These are phyloP conservation scores for Anthopleura xanthogrammica DNA, from an alignment of 92 coral and sea anemone genomes.

Conservation along the genomic window DNA sequence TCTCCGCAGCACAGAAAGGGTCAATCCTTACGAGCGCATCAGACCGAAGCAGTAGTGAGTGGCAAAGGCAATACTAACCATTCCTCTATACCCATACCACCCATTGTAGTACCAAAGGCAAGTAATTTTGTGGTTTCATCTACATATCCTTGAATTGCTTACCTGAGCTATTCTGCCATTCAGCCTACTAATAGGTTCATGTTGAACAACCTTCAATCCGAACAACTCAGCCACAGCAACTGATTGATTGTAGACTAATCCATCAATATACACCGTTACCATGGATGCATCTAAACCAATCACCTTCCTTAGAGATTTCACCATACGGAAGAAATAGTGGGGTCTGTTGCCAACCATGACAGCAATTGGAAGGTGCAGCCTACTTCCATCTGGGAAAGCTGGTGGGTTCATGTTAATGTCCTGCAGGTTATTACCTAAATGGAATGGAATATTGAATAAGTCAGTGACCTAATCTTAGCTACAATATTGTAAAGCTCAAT, in stretches of 20 bases:
- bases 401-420: conserved; percentile 59
- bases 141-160: background rate
- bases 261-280: conserved; percentile 81
- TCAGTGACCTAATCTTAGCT: too few species aligned
- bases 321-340: conserved; percentile 72
- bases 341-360: conserved; percentile 81
- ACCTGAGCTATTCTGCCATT: conserved; percentile 82
- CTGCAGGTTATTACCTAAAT: conserved; percentile 44
- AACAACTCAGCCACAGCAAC: conserved; percentile 62
- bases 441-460: background rate
- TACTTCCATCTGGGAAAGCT: conserved; percentile 55
- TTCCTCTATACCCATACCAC: too few species aligned
- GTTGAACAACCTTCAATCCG: conserved; percentile 59
- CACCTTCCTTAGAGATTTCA: conserved; percentile 61
- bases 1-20: too few species aligned
- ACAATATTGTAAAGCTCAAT: too few species aligned
- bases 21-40: too few species aligned
- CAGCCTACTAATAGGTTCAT: conserved; percentile 50
- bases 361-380: conserved; percentile 60
- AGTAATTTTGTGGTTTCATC: too few species aligned
- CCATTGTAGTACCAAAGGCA: too few species aligned
- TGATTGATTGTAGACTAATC: conserved; percentile 66
- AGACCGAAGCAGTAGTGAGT: too few species aligned
- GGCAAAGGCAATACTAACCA: too few species aligned
- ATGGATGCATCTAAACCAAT: conserved; percentile 62